Base-by-base conservation (phyloP, 2,888 invertebrate genomes). In the Andricus quercusramuli region DNA sequence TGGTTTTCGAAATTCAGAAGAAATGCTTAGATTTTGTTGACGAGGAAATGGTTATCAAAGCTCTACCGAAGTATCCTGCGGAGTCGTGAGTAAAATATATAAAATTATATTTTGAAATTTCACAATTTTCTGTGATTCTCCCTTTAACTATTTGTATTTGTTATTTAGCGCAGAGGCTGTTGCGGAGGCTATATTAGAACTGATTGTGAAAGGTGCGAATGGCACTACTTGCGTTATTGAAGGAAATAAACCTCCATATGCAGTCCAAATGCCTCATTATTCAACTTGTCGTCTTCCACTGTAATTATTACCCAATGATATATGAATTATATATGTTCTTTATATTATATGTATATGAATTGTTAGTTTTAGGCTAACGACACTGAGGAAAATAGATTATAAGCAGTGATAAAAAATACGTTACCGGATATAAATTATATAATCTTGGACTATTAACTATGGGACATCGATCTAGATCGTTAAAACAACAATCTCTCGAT, bases 161-260 rank as follows among this genome's bases (percentile, higher is more conserved):
- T 47, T 47, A 17, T 47, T 44, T 9, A 68, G 68, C 6, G 1
- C 68, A 1, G 44, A 47, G 25, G 2, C 68, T 25, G 29, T 68
- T 17, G 68, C 47, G 6, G 5, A 25, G 8, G 47, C 25, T 5
- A 47, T 68, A 15, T 9, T 47, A 2, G 6, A 44, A 47, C 13
- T 68, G 47, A 25, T 68, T 13, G 25, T 29, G 8, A 68, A 22
- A 44, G 68, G 25, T 4, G 25, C 29, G 29, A 68, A 68, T 9
- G 47, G 68, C 25, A 47, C n/a, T 20, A 41, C 8, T 68, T 68
- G 68, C 47, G 44, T 68, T 25, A 68, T 68, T 22, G 68, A 68
- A 68, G 68, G 47, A 47, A 47, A 47, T 20, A 13, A 68, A 25
- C 47, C 44, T 22, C 68, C 68, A 25, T 68, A 68, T 47, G 44